Conservation (phyloP, 1,140 invertebrate species). For the Drosophila insularis region DNA sequence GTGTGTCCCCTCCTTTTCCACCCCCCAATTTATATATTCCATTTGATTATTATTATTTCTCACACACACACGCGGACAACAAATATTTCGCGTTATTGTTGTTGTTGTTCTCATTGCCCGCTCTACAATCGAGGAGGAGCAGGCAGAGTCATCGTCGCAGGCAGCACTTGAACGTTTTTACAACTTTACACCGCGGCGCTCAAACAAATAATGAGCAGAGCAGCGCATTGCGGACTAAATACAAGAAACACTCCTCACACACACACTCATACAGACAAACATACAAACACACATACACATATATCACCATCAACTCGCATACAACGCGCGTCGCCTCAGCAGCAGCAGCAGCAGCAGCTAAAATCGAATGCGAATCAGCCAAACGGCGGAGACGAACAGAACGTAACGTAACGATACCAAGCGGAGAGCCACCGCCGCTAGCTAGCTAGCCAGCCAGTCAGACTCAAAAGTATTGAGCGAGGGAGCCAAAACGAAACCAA, state of each 20-base stretch:
- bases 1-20: background rate
- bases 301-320: constrained; percentile 30
- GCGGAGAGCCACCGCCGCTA: constrained; percentile 31
- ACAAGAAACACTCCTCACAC: constrained; percentile 76
- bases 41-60: constrained; percentile 77
- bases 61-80: constrained; percentile 29
- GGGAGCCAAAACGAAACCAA: constrained; percentile 66
- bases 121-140: constrained; percentile 27
- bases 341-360: constrained; percentile 41
- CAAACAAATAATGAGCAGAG: constrained; percentile 82
- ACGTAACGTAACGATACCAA: constrained; percentile 54
- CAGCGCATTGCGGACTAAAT: constrained; percentile 77
- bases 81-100: constrained; percentile 25
- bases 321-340: constrained; percentile 56
- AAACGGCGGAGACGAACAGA: constrained; percentile 45
- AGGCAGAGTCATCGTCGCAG: background rate
- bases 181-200: constrained; percentile 82
- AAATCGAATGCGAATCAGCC: constrained; percentile 77
- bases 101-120: constrained; percentile 33
- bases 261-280: constrained; percentile 36
- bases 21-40: constrained; percentile 55
- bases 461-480: constrained; percentile 53
- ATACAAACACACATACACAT: constrained; percentile 32
- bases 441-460: constrained; percentile 17
- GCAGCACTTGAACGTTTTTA: constrained; percentile 77